Percentiles rank a stretch among this genome's conserved stretches.
Conservation (phyloP, 2,113 vertebrate genomes). For the Heliornis fulica region DNA sequence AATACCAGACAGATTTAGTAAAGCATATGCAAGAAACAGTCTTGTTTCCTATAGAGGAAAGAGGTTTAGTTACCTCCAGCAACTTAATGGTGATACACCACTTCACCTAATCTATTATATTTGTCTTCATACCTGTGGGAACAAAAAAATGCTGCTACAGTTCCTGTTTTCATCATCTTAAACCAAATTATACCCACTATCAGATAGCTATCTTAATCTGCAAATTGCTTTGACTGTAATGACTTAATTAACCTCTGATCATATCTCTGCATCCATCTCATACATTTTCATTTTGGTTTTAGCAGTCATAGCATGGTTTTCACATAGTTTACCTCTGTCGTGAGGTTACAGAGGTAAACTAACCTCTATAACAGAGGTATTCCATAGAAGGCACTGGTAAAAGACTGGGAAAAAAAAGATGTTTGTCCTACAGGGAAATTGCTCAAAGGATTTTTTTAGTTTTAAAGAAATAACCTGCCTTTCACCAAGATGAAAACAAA, state of each 20-base stretch:
- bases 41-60: background rate
- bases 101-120: background rate
- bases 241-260: slow-evolving; percentile 18
- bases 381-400: background rate
- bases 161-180: background rate
- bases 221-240: background rate
- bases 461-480: background rate
- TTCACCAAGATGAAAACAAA: background rate
- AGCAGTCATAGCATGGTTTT: background rate
- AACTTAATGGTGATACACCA: background rate
- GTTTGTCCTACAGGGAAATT: background rate
- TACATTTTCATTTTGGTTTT: background rate
- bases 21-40: background rate
- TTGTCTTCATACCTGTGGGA: background rate
- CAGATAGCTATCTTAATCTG: background rate
- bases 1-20: background rate
- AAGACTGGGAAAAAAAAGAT: background rate
- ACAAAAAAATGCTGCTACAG: background rate
- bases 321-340: background rate
- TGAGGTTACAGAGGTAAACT: background rate
- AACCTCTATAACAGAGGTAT: background rate
- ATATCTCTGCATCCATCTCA: background rate
- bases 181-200: background rate
- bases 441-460: background rate
- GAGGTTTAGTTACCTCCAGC: background rate